Evolutionary conservation across 2,797 vertebrate species (phyloP).

Genomic region (Bradypodion pumilum): DNA sequence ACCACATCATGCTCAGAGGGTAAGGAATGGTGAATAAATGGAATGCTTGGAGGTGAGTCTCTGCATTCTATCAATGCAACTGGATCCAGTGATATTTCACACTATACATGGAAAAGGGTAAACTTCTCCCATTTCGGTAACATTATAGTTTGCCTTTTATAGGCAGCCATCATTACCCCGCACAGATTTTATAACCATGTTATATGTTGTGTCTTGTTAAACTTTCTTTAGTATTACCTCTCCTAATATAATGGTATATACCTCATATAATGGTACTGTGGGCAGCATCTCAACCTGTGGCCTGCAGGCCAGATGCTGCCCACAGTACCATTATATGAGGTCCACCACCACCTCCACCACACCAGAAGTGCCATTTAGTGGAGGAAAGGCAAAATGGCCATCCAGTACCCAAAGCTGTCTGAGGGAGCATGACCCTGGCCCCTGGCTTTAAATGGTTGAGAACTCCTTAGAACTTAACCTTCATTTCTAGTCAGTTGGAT

Average conservation of each 20-base stretch:
- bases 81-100: not conserved
- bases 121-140: not conserved
- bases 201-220: not conserved
- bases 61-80: not conserved
- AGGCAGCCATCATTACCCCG: not conserved
- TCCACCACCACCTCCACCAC: too few species aligned
- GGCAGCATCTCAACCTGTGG: too few species aligned
- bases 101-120: not conserved
- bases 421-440: too few species aligned
- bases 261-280: too few species aligned
- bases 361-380: too few species aligned
- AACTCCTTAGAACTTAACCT: conserved; percentile 37
- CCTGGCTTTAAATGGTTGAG: too few species aligned
- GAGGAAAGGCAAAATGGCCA: too few species aligned
- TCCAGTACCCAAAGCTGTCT: too few species aligned
- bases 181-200: not conserved
- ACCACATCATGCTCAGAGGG: not conserved
- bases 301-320: too few species aligned
- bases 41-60: not conserved
- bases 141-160: not conserved
- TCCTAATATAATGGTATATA: too few species aligned
- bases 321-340: too few species aligned
- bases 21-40: not conserved
- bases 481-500: conserved; percentile 7
- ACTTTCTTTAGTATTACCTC: not conserved